Conservation (phyloP, 2,113 vertebrate species). For the Melierax canorus region DNA sequence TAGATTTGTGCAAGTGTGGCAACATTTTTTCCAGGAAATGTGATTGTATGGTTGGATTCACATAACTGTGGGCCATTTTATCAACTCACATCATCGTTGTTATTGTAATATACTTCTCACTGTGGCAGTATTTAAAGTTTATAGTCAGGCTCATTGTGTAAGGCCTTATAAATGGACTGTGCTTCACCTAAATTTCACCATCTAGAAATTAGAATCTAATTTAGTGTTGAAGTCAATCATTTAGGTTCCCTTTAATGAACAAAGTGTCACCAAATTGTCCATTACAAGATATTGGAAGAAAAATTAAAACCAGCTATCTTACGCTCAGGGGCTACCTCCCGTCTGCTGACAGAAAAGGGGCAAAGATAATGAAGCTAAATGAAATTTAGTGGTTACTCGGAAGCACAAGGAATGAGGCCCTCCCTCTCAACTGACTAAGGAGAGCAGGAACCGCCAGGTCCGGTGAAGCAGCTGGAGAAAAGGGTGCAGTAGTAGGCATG, state of each 20-base stretch:
- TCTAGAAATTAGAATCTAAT: neutral
- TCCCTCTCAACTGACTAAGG: neutral
- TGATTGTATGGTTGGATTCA: neutral
- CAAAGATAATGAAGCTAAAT: neutral
- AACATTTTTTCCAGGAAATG: neutral
- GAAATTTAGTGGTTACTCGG: neutral
- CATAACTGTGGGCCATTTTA: neutral
- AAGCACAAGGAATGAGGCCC: neutral
- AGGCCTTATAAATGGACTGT: neutral
- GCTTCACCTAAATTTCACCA: neutral
- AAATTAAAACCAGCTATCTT: neutral
- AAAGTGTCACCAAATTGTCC: neutral
- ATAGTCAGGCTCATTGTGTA: neutral
- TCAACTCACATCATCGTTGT: neutral
- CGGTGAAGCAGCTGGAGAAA: neutral
- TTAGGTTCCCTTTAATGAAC: neutral
- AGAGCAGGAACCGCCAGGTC: neutral
- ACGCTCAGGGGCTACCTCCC: neutral
- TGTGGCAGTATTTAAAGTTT: neutral
- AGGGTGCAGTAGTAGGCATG: neutral
- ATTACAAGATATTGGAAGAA: neutral
- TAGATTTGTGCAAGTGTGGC: neutral
- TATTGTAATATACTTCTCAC: neutral
- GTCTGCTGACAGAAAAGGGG: neutral
- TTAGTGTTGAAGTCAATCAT: neutral